These are phyloP conservation scores for Laodelphax striatellus DNA, from an alignment of 1,140 invertebrate species.

Conservation along the genomic window DNA sequence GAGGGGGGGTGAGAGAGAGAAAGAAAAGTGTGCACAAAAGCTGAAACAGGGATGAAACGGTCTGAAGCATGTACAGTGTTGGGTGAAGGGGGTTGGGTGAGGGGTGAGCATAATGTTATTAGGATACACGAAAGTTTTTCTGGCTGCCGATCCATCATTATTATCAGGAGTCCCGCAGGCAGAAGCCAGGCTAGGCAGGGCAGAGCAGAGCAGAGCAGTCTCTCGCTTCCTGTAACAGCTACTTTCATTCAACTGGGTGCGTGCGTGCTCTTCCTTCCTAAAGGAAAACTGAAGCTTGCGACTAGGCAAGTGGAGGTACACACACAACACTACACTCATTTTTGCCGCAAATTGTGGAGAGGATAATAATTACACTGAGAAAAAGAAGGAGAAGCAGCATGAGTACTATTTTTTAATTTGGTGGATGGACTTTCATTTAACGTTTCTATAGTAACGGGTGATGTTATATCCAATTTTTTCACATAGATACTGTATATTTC, in stretches of 20 bases:
- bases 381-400: too few species aligned
- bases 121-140: constrained; percentile 7
- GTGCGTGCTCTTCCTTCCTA: background rate
- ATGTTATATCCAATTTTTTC: too few species aligned
- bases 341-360: too few species aligned
- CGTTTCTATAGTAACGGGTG: too few species aligned
- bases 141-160: constrained; percentile 4
- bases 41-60: background rate
- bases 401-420: too few species aligned
- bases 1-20: background rate
- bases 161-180: constrained; percentile 5
- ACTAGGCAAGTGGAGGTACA: too few species aligned
- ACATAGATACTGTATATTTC: too few species aligned
- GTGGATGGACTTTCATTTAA: too few species aligned
- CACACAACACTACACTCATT: too few species aligned
- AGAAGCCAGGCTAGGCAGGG: background rate
- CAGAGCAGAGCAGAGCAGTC: too few species aligned
- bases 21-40: background rate
- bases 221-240: background rate
- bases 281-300: background rate
- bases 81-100: background rate
- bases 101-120: constrained; percentile 7
- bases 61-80: background rate
- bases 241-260: background rate
- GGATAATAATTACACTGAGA: too few species aligned